These are phyloP conservation scores for Himalopsyche japonica DNA, from an alignment of 2,888 invertebrate species.

Conservation along the genomic window DNA sequence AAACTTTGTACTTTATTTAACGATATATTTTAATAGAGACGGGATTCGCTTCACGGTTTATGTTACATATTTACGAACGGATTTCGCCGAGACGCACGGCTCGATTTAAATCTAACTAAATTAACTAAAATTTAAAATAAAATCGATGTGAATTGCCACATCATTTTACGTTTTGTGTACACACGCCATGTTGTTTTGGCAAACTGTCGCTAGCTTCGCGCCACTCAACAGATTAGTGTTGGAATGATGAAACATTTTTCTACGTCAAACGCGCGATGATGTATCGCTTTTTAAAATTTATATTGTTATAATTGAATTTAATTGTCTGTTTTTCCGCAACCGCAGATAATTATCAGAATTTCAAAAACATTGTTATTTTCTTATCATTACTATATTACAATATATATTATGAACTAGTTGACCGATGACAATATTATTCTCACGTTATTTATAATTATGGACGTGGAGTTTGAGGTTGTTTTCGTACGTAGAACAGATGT, in stretches of 20 bases:
- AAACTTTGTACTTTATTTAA: conserved; percentile 38
- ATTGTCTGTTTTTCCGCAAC: conserved; percentile 7
- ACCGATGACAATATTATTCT: too few species aligned
- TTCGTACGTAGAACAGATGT: too few species aligned
- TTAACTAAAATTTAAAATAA: conserved; percentile 43
- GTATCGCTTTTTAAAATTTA: not conserved
- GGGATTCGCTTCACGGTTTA: conserved; percentile 28
- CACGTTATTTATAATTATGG: too few species aligned
- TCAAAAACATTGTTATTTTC: not conserved
- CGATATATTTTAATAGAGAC: conserved; percentile 21
- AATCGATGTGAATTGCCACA: conserved; percentile 45
- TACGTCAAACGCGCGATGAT: conserved; percentile 19
- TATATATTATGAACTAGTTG: too few species aligned
- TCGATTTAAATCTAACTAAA: conserved; percentile 39
- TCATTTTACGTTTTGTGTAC: conserved; percentile 49
- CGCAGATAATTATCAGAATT: not conserved
- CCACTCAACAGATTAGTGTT: conserved; percentile 48
- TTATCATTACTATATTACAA: not conserved
- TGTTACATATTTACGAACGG: conserved; percentile 41
- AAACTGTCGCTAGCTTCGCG: conserved; percentile 45
- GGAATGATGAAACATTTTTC: conserved; percentile 26
- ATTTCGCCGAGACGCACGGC: conserved; percentile 39
- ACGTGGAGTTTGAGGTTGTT: too few species aligned
- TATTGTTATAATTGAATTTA: not conserved
- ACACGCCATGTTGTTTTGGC: conserved; percentile 47